phyloP scores from a whole-genome alignment of 2,797 vertebrate species.

The Odontamblyopus rebecca region DNA sequence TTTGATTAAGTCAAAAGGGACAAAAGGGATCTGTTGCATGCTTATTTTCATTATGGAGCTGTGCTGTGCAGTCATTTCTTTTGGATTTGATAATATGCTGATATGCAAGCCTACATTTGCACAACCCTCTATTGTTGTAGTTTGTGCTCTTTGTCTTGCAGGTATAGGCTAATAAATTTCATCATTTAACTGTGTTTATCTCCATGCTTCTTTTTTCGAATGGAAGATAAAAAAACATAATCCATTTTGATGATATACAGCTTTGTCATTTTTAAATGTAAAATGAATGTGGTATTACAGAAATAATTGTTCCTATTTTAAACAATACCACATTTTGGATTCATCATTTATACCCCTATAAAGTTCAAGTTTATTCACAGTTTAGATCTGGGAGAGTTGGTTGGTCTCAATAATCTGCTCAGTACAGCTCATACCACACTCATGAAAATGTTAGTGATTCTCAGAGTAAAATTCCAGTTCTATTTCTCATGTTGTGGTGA shows the following conservation, averaged over 20 bases:
- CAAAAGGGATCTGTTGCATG: constrained; percentile 75
- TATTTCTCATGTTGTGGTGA: constrained; percentile 7
- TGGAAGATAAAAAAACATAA: background rate
- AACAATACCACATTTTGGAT: background rate
- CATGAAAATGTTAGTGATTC: background rate
- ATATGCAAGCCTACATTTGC: constrained; percentile 71
- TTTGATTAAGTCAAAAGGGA: constrained; percentile 51
- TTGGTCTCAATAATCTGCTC: background rate
- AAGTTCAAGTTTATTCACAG: background rate
- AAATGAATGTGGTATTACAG: background rate
- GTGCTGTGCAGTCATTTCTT: constrained; percentile 67
- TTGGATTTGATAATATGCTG: constrained; percentile 65
- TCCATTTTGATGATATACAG: background rate
- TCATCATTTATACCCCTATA: too few species aligned
- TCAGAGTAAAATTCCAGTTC: background rate
- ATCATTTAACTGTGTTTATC: constrained; percentile 48
- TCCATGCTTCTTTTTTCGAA: constrained; percentile 13
- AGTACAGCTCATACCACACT: background rate
- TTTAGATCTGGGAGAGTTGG: background rate
- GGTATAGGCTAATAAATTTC: constrained; percentile 72
- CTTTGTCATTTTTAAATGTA: background rate
- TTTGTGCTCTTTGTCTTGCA: constrained; percentile 69
- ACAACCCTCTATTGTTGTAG: constrained; percentile 69
- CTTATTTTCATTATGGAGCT: constrained; percentile 68
- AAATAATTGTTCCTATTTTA: background rate